These are phyloP conservation scores for Latrodectus hesperus DNA, from an alignment of 2,888 invertebrate species.

Conservation along the genomic window DNA sequence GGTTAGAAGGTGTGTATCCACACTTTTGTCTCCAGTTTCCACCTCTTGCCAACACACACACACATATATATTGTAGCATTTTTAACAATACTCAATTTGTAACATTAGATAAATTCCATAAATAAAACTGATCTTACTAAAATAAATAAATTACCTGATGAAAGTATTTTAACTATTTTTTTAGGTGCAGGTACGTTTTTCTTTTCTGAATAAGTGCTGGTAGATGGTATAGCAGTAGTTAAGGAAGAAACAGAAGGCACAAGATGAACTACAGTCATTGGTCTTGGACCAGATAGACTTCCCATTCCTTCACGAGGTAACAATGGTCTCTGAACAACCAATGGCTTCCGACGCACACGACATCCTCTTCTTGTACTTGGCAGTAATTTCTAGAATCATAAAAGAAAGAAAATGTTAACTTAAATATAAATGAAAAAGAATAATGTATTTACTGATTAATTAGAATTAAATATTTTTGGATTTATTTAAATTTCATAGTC, in stretches of 20 bases:
- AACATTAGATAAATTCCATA: background rate
- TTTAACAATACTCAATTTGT: background rate
- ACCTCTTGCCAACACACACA: too few species aligned
- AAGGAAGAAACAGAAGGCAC: constrained; percentile 67
- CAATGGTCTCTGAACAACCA: constrained; percentile 69
- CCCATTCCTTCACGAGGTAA: constrained; percentile 64
- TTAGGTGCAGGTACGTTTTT: constrained; percentile 59
- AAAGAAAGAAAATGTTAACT: background rate
- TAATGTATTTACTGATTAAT: too few species aligned
- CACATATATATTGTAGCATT: too few species aligned
- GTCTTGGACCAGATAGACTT: constrained; percentile 34
- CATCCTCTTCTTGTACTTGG: constrained; percentile 68
- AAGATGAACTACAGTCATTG: constrained; percentile 67
- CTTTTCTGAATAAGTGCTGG: constrained; percentile 25
- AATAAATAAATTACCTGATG: constrained; percentile 36
- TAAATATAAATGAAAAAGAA: too few species aligned
- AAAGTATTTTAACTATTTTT: constrained; percentile 57
- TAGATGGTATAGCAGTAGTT: constrained; percentile 59
- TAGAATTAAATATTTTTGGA: too few species aligned
- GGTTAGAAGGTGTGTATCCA: too few species aligned
- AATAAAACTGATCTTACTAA: background rate
- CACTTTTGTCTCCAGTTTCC: too few species aligned
- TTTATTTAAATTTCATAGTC: too few species aligned
- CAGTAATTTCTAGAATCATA: constrained; percentile 66
- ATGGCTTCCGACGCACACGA: constrained; percentile 67